These are phyloP conservation scores for Myotis findleyi DNA, from an alignment of 2,797 vertebrate species.

Conservation along the genomic window DNA sequence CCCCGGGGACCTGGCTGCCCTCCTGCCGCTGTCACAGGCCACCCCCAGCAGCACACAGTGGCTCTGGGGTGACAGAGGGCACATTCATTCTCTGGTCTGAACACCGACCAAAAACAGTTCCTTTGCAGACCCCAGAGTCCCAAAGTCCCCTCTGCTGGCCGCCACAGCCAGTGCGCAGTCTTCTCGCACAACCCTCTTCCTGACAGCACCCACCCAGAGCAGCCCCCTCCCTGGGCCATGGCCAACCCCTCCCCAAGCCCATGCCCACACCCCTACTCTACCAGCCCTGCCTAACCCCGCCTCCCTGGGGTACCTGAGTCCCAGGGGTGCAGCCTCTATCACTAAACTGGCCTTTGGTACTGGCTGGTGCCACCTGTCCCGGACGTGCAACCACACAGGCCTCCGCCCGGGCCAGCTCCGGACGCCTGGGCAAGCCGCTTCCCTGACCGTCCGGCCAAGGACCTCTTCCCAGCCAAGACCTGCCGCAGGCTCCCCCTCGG, in stretches of 20 bases:
- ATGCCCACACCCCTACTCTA: rapidly evolving
- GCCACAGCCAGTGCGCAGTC: rapidly evolving
- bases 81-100: background rate
- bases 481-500: background rate
- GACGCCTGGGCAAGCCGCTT: background rate
- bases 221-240: background rate
- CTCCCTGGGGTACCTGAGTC: background rate
- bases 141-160: no score
- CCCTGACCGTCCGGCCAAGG: background rate
- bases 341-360: background rate
- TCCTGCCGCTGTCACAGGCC: background rate
- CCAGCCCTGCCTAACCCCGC: background rate
- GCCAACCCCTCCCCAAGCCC: background rate
- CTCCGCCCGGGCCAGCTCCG: background rate
- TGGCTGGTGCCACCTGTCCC: background rate
- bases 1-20: background rate
- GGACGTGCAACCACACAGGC: background rate
- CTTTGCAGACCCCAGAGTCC: background rate
- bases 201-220: background rate
- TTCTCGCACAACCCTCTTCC: background rate
- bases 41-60: background rate
- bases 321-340: background rate
- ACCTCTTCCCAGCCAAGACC: background rate
- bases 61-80: background rate
- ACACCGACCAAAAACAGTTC: no score